These are phyloP conservation scores for Ecliptopera silaceata DNA, from an alignment of 2,888 invertebrate genomes.

Conservation along the genomic window DNA sequence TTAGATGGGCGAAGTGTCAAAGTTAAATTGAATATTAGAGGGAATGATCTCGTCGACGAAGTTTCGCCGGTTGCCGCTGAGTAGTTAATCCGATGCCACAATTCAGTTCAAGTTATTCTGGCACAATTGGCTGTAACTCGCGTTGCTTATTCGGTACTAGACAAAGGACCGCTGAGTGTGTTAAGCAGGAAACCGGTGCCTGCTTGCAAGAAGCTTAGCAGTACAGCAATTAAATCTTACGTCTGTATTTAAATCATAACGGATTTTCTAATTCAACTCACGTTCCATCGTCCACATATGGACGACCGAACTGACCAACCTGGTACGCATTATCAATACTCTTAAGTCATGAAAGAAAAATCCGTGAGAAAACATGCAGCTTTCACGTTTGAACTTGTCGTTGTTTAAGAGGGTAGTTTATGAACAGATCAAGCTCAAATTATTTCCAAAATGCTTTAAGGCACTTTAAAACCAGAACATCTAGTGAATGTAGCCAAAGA, in stretches of 20 bases:
- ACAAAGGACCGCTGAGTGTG: constrained; percentile 11
- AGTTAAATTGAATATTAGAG: constrained; percentile 83
- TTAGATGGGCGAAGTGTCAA: constrained; percentile 78
- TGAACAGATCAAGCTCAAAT: too few relatives aligned
- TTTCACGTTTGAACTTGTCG: too few relatives aligned
- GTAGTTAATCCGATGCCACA: constrained; percentile 80
- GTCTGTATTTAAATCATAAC: too few relatives aligned
- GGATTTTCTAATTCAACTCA: too few relatives aligned
- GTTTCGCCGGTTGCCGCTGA: constrained; percentile 69
- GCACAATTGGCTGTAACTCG: constrained; percentile 68
- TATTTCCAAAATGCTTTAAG: too few relatives aligned
- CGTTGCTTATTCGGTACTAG: constrained; percentile 68
- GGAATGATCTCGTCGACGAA: constrained; percentile 73
- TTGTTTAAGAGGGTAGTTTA: too few relatives aligned
- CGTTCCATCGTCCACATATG: too few relatives aligned
- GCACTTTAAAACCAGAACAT: not conserved
- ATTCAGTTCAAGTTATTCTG: constrained; percentile 72
- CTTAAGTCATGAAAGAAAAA: too few relatives aligned
- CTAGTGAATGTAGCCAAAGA: constrained; percentile 5
- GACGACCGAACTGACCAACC: too few relatives aligned
- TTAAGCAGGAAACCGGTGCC: constrained; percentile 5
- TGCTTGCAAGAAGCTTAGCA: not conserved
- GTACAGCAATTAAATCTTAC: too few relatives aligned
- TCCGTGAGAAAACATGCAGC: too few relatives aligned
- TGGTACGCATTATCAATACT: too few relatives aligned